These are phyloP conservation scores for Calliphora vicina DNA, from an alignment of 1,140 invertebrate genomes.

Conservation along the genomic window DNA sequence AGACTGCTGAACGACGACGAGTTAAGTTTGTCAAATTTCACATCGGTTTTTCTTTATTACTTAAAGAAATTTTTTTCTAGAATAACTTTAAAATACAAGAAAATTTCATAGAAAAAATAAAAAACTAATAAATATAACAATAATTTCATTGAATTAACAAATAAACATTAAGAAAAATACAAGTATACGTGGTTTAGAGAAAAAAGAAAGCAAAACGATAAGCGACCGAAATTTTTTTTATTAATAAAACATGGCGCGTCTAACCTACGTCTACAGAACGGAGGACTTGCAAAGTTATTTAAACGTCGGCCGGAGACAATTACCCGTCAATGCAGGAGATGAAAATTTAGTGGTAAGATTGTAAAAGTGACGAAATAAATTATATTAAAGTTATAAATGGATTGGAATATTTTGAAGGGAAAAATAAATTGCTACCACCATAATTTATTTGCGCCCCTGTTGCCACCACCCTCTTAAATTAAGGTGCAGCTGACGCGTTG, in stretches of 20 bases:
- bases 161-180: not conserved
- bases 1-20: constrained; percentile 29
- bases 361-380: not conserved
- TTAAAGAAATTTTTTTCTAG: not conserved
- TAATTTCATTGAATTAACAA: not conserved
- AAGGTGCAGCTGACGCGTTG: constrained; percentile 45
- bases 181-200: constrained; percentile 17
- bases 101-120: constrained; percentile 1
- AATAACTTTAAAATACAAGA: not conserved
- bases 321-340: constrained; percentile 56
- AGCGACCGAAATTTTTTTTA: constrained; percentile 31
- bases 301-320: constrained; percentile 54
- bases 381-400: not conserved
- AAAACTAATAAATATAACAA: not conserved
- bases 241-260: constrained; percentile 54
- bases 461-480: constrained; percentile 40
- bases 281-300: constrained; percentile 53
- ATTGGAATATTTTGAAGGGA: not conserved
- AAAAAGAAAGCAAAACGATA: constrained; percentile 21
- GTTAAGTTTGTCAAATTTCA: constrained; percentile 33
- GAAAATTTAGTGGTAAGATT: constrained; percentile 31
- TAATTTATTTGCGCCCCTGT: not conserved
- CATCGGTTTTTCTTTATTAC: constrained; percentile 25
- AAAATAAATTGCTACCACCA: not conserved
- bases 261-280: constrained; percentile 59